Evolutionary conservation across 2,888 invertebrate species (phyloP).

Genomic region (Yponomeuta sedellus): DNA sequence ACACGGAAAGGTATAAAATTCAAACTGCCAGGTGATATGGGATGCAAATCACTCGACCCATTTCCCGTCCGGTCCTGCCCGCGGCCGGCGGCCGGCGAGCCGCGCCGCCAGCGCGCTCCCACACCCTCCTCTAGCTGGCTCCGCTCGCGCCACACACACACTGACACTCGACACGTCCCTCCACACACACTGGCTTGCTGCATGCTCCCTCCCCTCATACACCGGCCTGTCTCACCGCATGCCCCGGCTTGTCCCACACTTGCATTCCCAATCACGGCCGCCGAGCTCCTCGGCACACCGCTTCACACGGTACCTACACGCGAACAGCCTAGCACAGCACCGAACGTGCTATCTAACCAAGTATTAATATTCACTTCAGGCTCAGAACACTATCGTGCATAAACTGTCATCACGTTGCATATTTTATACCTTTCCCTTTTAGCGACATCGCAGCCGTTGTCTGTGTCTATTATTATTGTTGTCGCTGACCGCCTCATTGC

Average conservation of each 20-base stretch:
- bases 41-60: slow-evolving; percentile 69
- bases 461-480: slow-evolving; percentile 50
- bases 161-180: slow-evolving; percentile 42
- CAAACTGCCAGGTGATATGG: slow-evolving; percentile 74
- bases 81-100: slow-evolving; percentile 21
- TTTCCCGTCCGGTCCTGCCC: slow-evolving; percentile 56
- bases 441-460: slow-evolving; percentile 62
- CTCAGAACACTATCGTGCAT: slow-evolving; percentile 63
- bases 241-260: slow-evolving; percentile 63
- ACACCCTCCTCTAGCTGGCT: slow-evolving; percentile 66
- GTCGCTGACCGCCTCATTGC: slow-evolving; percentile 65
- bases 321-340: slow-evolving; percentile 69
- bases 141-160: slow-evolving; percentile 71
- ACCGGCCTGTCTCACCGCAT: slow-evolving; percentile 66
- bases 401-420: slow-evolving; percentile 68
- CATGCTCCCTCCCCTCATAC: slow-evolving; percentile 58
- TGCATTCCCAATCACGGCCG: slow-evolving; percentile 75
- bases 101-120: slow-evolving; percentile 51
- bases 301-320: slow-evolving; percentile 71
- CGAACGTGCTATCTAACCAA: slow-evolving; percentile 29
- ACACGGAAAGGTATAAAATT: slow-evolving; percentile 77
- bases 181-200: slow-evolving; percentile 56
- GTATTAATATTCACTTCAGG: slow-evolving; percentile 49
- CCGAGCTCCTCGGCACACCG: slow-evolving; percentile 57
- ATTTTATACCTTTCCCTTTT: slow-evolving; percentile 76